phyloP scores from a whole-genome alignment of 92 coral and sea anemone species.

The Actinernus sp. region DNA sequence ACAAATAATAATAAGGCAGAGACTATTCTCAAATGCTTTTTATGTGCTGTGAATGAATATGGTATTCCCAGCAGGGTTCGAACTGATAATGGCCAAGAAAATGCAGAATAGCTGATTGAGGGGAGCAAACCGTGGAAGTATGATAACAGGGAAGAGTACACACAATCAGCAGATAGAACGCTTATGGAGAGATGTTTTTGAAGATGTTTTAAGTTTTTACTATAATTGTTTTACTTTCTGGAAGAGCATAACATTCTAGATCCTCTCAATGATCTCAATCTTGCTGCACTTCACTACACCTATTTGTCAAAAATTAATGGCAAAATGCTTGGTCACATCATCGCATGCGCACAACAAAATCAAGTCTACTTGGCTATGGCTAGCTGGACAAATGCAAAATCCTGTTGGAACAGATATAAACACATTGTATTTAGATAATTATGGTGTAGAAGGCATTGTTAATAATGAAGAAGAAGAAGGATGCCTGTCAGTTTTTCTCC shows the following conservation, averaged over 20 bases:
- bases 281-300: conserved; percentile 68
- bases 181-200: conserved; percentile 79
- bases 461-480: background rate
- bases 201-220: conserved; percentile 66
- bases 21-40: conserved; percentile 55
- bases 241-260: conserved; percentile 76
- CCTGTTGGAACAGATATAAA: conserved; percentile 55
- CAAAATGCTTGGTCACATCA: conserved; percentile 74
- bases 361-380: conserved; percentile 70
- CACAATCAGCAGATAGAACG: conserved; percentile 77
- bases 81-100: no score
- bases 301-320: conserved; percentile 66
- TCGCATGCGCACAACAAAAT: conserved; percentile 78
- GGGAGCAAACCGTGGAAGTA: conserved; percentile 72
- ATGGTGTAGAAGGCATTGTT: conserved; percentile 24
- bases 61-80: conserved; percentile 88
- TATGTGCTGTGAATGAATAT: conserved; percentile 63
- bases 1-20: conserved; percentile 55
- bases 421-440: background rate
- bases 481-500: no score
- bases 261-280: conserved; percentile 54
- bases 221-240: conserved; percentile 76
- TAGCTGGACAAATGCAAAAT: conserved; percentile 69
- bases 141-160: conserved; percentile 71
- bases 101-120: conserved; percentile 69